Base-by-base conservation (phyloP, 1,140 invertebrate genomes). In the Chionoecetes opilio region DNA sequence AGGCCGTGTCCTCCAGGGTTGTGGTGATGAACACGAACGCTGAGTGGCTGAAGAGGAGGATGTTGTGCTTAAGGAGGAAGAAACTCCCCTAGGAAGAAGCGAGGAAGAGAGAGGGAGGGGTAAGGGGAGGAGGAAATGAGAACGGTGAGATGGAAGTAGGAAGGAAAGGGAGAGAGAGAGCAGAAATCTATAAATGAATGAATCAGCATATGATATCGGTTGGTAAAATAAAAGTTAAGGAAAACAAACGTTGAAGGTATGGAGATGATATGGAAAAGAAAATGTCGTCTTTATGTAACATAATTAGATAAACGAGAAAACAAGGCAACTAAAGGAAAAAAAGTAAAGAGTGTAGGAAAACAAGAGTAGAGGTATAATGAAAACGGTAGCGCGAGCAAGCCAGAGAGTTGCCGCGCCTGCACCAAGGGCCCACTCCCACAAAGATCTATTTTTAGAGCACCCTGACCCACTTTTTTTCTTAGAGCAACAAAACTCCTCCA, bases 61-160 rank as follows among this genome's bases (percentile, higher is more conserved):
- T 75, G 63, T n/a, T 75, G 63, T 75, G 63, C 63, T 75, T 75
- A 75, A 75, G 63, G 63, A 75, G 63, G 63, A n/a, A 75, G 63
- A 75, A 75, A 75, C 63, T 17, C 63, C 63, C 46, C 46, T 53
- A 53, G 46, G 46, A 53, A 14, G 46, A 32, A 9, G 32, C 31
- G 29, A 32, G n/a, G 85, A 21, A 87, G 85, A 87, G 85, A n/a
- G n/a, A n/a, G 85, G 32, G 85, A 87, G 31, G 37, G 85, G 35
- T 29, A 87, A 37, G 32, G 26, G 26, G 85, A 87, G 85, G 82
- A 2, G n/a, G 0, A 35, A 29, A 35, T 32, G 9, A 35, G 11
- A 85, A 17, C 29, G 9, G 11, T 31, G n/a, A 35, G 31, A 3
- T 53, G 21, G 87, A 1, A 17, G 87, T 5, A 32, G 32, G 86